phyloP scores from a whole-genome alignment of 2,888 invertebrate species.

The Cybosia mesomella region DNA sequence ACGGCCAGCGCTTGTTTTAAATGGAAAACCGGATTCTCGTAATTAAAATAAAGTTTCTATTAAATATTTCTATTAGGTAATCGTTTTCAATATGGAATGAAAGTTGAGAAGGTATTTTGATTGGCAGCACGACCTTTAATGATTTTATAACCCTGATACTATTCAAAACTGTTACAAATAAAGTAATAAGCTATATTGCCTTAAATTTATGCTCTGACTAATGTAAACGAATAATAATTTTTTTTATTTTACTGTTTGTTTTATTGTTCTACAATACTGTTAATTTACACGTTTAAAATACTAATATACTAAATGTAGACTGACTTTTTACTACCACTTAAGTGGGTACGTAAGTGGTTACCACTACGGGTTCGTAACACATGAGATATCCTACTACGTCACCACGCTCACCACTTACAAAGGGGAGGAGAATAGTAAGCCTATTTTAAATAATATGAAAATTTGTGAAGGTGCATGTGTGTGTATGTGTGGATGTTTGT shows the following conservation, averaged over 20 bases:
- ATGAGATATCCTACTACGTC: too few species aligned
- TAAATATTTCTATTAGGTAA: slow-evolving; percentile 68
- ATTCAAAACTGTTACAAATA: neutral
- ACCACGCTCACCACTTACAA: too few species aligned
- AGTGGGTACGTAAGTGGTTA: too few species aligned
- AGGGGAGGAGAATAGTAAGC: too few species aligned
- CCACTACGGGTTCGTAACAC: too few species aligned
- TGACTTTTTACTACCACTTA: too few species aligned
- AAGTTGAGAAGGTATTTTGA: slow-evolving; percentile 73
- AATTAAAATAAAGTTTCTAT: slow-evolving; percentile 75
- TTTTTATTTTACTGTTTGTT: neutral
- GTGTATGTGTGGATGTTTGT: too few species aligned
- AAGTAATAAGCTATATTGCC: neutral
- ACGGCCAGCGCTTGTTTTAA: slow-evolving; percentile 67
- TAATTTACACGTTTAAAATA: too few species aligned
- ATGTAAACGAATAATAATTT: neutral
- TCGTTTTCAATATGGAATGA: slow-evolving; percentile 60
- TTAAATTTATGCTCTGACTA: neutral
- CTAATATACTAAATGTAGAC: too few species aligned
- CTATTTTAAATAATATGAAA: too few species aligned
- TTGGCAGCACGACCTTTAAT: slow-evolving; percentile 69
- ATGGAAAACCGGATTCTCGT: slow-evolving; percentile 55
- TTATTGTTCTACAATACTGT: too few species aligned
- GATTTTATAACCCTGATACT: slow-evolving; percentile 54
- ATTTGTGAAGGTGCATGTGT: too few species aligned